Evolutionary conservation across 2,113 vertebrate species (phyloP).

Genomic region (Lichenostomus cassidix): DNA sequence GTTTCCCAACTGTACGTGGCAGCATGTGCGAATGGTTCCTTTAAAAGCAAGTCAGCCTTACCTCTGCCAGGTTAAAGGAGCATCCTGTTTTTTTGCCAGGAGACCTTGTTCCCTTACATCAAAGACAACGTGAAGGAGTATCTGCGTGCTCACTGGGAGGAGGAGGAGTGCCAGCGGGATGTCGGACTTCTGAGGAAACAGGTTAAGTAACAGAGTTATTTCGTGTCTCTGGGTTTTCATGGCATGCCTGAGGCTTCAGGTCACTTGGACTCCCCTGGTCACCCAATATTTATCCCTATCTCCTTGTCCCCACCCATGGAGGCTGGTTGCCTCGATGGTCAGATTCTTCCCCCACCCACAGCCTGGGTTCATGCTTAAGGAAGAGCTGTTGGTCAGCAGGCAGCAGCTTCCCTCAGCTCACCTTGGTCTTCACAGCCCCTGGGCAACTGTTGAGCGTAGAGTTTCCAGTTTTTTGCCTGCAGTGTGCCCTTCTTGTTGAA

Average conservation of each 20-base stretch:
- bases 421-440: not conserved
- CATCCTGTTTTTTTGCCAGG: conserved; percentile 70
- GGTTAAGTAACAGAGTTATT: conserved; percentile 67
- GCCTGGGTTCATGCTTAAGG: not conserved
- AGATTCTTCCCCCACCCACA: not conserved
- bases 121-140: conserved; percentile 89
- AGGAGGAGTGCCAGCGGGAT: conserved; percentile 94
- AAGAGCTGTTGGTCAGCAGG: not conserved
- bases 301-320: not conserved
- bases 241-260: not conserved
- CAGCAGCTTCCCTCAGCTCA: not conserved
- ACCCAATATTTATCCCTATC: not conserved
- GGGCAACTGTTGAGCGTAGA: rapidly evolving
- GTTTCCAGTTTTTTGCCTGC: not conserved
- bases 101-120: conserved; percentile 93
- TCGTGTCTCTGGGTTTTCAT: rapidly evolving
- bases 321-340: rapidly evolving
- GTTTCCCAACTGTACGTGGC: rapidly evolving
- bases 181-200: conserved; percentile 91
- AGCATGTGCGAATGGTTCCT: rapidly evolving
- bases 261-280: rapidly evolving
- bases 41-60: not conserved
- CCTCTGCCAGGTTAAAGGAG: not conserved
- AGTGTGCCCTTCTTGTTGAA: not conserved
- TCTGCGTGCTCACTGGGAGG: conserved; percentile 89